Base-by-base conservation (phyloP, 2,888 invertebrate genomes). In the Cremastobaeus sp. region DNA sequence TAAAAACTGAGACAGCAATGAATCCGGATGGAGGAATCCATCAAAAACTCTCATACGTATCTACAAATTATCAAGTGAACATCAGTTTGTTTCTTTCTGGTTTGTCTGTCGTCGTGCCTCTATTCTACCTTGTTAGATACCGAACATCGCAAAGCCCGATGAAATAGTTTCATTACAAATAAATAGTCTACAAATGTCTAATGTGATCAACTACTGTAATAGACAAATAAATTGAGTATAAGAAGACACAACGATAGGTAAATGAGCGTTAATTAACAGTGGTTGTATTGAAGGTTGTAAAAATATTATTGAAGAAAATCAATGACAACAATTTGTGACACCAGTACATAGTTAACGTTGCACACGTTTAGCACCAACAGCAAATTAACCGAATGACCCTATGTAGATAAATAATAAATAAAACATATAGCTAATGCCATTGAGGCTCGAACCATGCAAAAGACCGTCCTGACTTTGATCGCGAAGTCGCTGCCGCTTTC, bases 241-340 rank as follows among this genome's bases (percentile, higher is more conserved):
- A 73, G 41, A 65, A 72, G 62, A 73, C n/a, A n/a, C 39, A 64
- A 69, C 34, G 55, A 69, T 34, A 74, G 55, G 32, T 41, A 45
- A n/a, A n/a, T 47, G 65, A 71, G 74, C 60, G 74, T 76, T 76
- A 74, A 70, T 72, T 59, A 74, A 65, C 48, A 74, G 69, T 71
- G 62, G 57, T 41, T 60, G 60, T 55, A 73, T 57, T 59, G 60
- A 30, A 76, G 59, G 65, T 62, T 32, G 37, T 65, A 66, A 45
- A 59, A 47, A 48, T 54, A 5, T 5, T 3, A 20, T 15, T 60
- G 47, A 11, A 4, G 47, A 48, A 65, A 59, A 54, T 47, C n/a
- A 59, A 74, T 45, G 54, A 68, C 50, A 86, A 88, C 88, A 87
- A 28, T 74, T 77, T 77, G 78, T 77, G 76, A 79, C 64, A 77